Evolutionary conservation across 64 coral and sea anemone genomes (phyloP), one percentile per base, ranked within the genome.

Genomic region (Porites australiensis): DNA sequence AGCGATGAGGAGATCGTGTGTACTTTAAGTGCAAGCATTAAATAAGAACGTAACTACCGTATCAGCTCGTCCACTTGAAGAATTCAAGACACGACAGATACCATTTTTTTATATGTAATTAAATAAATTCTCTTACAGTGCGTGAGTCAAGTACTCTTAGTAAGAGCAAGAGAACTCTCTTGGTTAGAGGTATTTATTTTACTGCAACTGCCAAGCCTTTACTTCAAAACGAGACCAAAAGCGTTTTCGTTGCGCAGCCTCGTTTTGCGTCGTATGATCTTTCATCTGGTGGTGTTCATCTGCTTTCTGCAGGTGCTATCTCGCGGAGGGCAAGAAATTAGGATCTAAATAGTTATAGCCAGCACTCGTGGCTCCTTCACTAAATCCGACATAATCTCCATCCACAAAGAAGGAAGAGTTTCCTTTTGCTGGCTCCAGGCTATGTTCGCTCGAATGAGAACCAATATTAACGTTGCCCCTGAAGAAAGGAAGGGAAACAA

Each of bases 341-440:
- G 96, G 86, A 58, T 98, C 96, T 2, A 98, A 70, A 48, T 98
- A 98, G 71, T 98, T 98, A 74, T 98, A 98, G 27, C 87, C 96
- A 20, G 79, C 70, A 54, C 71, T 90, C 59, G 96, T 89, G 27
- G 60, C 58, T 12, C 61, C 88, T 69, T 83, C 90, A 79, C 93
- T 86, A 47, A 95, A 90, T 47, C 90, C 87, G 27, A 90, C 60
- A 67, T 98, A 98, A 90, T 98, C 96, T 2, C 96, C 96, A 21
- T 98, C 96, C 21, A 98, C 90, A 62, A 93, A 95, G 75, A 75
- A 95, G 37, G 79, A 81, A 2, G 79, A 82, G 11, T 82, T 83
- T 44, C 82, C 78, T 54, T 86, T 68, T 11, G 93, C 20, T 58
- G 90, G 47, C 43, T 90, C 90, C 37, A 95, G 23, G 57, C 76